phyloP scores from a whole-genome alignment of 2,113 vertebrate species.

The Litocranius walleri region DNA sequence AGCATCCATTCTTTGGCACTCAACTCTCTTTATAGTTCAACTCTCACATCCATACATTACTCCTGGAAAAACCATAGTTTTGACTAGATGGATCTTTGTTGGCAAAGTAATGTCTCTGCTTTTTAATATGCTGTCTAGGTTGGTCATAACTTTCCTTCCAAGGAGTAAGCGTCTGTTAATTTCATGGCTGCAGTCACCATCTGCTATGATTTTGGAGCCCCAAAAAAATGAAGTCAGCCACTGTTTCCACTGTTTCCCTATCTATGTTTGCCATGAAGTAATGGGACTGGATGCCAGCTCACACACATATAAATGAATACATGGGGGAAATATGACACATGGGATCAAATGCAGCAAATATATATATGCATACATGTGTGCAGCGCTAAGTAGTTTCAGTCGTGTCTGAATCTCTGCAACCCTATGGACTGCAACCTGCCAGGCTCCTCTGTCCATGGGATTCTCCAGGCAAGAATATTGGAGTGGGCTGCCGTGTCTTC shows the following conservation, averaged over 20 bases:
- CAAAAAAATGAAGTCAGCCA: neutral
- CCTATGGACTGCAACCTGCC: neutral
- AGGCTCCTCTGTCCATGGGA: neutral
- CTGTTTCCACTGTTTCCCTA: neutral
- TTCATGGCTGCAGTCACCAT: neutral
- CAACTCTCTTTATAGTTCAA: neutral
- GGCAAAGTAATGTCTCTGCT: neutral
- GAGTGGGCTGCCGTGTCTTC: neutral
- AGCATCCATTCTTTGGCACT: neutral
- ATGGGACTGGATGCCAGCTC: neutral
- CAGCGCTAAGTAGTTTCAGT: neutral
- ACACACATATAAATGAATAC: neutral
- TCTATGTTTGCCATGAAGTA: neutral
- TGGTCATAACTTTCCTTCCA: neutral
- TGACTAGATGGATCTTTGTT: neutral
- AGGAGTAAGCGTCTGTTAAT: neutral
- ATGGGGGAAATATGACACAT: neutral
- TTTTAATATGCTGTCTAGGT: neutral
- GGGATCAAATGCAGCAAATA: neutral
- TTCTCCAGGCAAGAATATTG: neutral
- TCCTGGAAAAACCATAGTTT: neutral
- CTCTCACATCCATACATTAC: neutral
- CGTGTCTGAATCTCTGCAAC: accelerated
- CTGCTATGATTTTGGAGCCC: neutral
- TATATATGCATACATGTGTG: neutral